Evolutionary conservation across 2,113 vertebrate genomes (phyloP), one percentile per base, ranked within the genome.

Genomic region (Dolichotis patagonum): DNA sequence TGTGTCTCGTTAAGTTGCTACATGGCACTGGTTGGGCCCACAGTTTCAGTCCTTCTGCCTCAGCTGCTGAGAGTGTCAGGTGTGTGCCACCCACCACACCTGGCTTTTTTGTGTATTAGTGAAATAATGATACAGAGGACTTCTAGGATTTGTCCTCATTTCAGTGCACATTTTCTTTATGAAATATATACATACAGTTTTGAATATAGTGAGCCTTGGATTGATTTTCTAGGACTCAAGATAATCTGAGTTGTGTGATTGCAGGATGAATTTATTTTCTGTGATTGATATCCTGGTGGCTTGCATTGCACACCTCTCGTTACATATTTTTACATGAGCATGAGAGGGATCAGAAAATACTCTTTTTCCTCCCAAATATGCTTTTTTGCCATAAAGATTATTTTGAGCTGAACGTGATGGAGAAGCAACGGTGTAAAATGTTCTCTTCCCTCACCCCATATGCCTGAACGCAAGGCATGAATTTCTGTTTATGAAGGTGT

Each of bases 201-300:
- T 96, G 73, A 91, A 58, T 91, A 38, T 88, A 54, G 49, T 63
- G 22, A 81, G 43, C 88, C 19, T 82, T 96, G 46, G 32, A 20
- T 75, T 83, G 41, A 26, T 75, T 83, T 92, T 96, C 49, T 17
- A 89, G 86, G n/a, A 71, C 13, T 69, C 22, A 84, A 19, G 54
- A 52, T 96, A 85, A 93, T 35, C 65, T 73, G 38, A 93, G 20
- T 49, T 95, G 35, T 95, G 1, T 94, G 60, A 65, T 88, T 92
- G 56, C 5, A 85, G n/a, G 20, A 65, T 88, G 38, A 93, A 77
- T 46, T 84, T 58, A 81, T 35, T 78, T 82, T 75, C 8, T 91
- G 20, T 86, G 58, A 67, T 83, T 62, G 22, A 41, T 62, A 28
- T 75, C 43, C 58, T 4, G 69, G 32, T 84, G 30, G 17, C 58